Evolutionary conservation across 92 coral and sea anemone genomes (phyloP).

Genomic region (Siderastrea radians): DNA sequence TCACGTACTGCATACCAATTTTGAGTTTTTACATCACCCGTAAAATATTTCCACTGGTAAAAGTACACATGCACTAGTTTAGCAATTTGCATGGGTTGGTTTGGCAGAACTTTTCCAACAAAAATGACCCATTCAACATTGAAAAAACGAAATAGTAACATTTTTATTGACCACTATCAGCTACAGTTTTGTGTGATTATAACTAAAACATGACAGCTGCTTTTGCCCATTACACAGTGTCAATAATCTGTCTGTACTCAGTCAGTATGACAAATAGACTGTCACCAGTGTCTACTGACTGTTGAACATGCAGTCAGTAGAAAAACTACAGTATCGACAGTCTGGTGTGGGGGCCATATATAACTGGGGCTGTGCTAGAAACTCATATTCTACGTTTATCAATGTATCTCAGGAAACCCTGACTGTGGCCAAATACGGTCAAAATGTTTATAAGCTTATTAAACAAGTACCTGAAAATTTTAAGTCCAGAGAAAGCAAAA

Average conservation of each 20-base stretch:
- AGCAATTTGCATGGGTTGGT: background rate
- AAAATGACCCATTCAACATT: background rate
- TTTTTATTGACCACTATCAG: background rate
- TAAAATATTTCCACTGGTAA: too few relatives aligned
- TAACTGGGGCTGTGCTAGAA: background rate
- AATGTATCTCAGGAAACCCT: constrained; percentile 7
- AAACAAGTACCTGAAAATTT: background rate
- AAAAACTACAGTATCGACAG: background rate
- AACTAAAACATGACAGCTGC: background rate
- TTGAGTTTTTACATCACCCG: too few relatives aligned
- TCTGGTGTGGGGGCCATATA: background rate
- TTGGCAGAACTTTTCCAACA: background rate
- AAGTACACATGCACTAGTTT: too few relatives aligned
- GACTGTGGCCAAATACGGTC: too few relatives aligned
- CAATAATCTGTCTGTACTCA: background rate
- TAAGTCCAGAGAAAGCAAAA: background rate
- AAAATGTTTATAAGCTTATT: too few relatives aligned
- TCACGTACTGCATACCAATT: too few relatives aligned
- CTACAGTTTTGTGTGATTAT: background rate
- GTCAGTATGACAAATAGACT: background rate
- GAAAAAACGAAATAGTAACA: background rate
- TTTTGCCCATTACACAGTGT: background rate
- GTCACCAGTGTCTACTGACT: background rate
- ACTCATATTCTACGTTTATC: background rate
- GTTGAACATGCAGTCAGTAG: background rate